Evolutionary conservation across 2,797 vertebrate species (phyloP).

Genomic region (Todus mexicanus): DNA sequence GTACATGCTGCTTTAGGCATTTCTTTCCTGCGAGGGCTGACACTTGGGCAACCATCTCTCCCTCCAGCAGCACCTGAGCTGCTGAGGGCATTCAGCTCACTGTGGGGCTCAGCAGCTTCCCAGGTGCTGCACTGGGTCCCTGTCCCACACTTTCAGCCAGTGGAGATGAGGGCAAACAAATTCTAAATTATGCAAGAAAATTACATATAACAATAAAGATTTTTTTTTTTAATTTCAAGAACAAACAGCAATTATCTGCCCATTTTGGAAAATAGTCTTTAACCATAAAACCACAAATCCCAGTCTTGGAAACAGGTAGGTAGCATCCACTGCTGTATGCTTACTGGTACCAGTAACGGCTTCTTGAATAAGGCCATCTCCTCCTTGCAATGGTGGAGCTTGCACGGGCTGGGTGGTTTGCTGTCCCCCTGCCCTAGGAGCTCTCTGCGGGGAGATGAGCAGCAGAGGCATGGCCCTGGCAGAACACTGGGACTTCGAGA

Average conservation of each 20-base stretch:
- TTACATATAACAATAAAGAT: not conserved
- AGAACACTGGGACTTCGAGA: not conserved
- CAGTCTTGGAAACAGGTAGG: not conserved
- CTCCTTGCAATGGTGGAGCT: not conserved
- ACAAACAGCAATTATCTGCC: not conserved
- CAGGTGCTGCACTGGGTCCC: not conserved
- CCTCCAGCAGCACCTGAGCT: not conserved
- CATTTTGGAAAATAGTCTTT: too few species aligned
- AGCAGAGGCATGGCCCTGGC: not conserved
- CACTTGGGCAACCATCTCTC: not conserved
- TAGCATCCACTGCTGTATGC: not conserved
- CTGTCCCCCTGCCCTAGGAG: not conserved
- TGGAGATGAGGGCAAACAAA: not conserved
- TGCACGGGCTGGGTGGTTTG: not conserved
- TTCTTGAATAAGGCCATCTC: not conserved
- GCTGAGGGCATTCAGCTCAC: not conserved
- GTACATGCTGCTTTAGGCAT: not conserved
- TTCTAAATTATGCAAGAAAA: not conserved
- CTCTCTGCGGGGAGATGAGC: not conserved
- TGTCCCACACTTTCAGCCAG: not conserved
- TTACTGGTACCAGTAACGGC: not conserved
- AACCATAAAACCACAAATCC: not conserved
- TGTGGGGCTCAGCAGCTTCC: not conserved
- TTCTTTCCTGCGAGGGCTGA: not conserved
- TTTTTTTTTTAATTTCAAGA: not conserved